Conservation (phyloP, 2,797 vertebrate species). For the Sebastes reedi region DNA sequence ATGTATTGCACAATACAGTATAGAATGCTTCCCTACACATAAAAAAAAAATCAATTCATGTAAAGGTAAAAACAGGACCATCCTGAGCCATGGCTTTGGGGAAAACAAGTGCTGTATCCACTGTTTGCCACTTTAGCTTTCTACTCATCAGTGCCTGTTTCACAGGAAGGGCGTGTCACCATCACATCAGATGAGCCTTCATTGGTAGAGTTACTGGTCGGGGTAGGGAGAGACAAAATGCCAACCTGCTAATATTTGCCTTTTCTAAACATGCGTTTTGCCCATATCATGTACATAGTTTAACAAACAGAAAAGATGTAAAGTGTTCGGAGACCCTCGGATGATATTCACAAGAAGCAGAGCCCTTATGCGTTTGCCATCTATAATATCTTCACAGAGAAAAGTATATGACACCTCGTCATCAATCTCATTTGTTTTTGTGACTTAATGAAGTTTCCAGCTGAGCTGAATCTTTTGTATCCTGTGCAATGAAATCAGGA, state of each 20-base stretch:
- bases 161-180: slow-evolving; percentile 67
- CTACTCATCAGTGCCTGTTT: slow-evolving; percentile 67
- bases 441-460: slow-evolving; percentile 19
- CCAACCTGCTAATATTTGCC: slow-evolving; percentile 63
- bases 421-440: slow-evolving; percentile 38
- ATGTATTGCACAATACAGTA: slow-evolving; percentile 89
- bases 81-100: slow-evolving; percentile 79
- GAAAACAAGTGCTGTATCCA: slow-evolving; percentile 73
- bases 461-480: slow-evolving; percentile 10
- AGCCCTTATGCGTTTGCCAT: slow-evolving; percentile 71
- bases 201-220: slow-evolving; percentile 56
- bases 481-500: slow-evolving; percentile 18
- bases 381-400: slow-evolving; percentile 58
- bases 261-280: slow-evolving; percentile 66
- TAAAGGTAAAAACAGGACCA: slow-evolving; percentile 76
- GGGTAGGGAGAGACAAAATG: slow-evolving; percentile 45
- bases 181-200: slow-evolving; percentile 63
- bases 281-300: slow-evolving; percentile 65
- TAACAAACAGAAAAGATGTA: slow-evolving; percentile 59
- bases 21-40: slow-evolving; percentile 83
- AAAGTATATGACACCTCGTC: slow-evolving; percentile 45
- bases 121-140: slow-evolving; percentile 67
- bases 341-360: slow-evolving; percentile 63
- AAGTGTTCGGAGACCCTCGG: slow-evolving; percentile 56
- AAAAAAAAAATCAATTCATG: slow-evolving; percentile 78